Percentiles rank a stretch among this genome's conserved stretches.
Evolutionary conservation across 2,113 vertebrate genomes (phyloP).

Genomic region (Axis porcinus): DNA sequence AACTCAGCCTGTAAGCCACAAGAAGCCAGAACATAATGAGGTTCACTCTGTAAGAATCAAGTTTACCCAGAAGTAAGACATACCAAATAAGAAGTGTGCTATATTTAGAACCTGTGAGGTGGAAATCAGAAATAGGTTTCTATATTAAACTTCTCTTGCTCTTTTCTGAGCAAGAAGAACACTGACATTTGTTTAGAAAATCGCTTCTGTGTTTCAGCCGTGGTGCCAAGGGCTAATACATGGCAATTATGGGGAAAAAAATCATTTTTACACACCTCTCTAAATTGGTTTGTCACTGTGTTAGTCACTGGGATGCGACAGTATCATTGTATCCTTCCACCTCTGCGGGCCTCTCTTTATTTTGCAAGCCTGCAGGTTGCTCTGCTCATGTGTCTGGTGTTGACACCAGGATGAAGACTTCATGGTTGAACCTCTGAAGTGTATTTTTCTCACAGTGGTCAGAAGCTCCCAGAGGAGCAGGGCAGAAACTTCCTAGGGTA

Average conservation of each 20-base stretch:
- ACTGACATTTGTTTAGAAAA: not conserved
- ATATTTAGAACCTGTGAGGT: not conserved
- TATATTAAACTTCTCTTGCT: not conserved
- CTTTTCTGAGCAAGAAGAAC: not conserved
- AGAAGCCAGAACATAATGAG: not conserved
- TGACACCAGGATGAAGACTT: not conserved
- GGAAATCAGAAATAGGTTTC: conserved; percentile 27
- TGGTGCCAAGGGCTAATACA: not conserved
- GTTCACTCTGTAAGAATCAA: not conserved
- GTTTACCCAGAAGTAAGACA: not conserved
- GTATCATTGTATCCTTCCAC: not conserved
- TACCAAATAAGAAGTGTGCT: not conserved
- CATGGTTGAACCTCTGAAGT: not conserved
- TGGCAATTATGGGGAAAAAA: not conserved
- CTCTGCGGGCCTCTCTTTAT: not conserved
- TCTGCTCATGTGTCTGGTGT: not conserved
- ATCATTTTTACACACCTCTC: not conserved
- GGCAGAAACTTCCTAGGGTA: not conserved
- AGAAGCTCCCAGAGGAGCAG: not conserved
- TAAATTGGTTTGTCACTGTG: not conserved
- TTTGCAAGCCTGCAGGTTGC: not conserved
- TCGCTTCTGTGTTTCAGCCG: not conserved
- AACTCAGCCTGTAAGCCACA: not conserved
- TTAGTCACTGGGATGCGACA: not conserved
- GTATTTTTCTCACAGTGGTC: not conserved